Conservation (phyloP, 2,888 invertebrate species). For the Drosophila vallismaia region DNA sequence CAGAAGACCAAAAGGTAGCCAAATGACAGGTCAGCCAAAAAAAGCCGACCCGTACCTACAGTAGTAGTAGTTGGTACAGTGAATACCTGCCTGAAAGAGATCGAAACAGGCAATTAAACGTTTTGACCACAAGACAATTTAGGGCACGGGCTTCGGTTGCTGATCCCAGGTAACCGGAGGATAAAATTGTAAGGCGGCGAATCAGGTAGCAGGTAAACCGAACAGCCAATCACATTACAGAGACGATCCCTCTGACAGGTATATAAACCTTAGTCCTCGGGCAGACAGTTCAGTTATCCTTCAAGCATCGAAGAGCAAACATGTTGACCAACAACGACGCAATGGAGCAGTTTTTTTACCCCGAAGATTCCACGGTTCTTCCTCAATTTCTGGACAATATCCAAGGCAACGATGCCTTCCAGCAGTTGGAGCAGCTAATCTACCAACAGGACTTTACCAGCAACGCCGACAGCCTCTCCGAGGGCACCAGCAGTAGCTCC, state of each 20-base stretch:
- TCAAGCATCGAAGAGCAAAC: conserved; percentile 41
- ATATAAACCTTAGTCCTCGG: conserved; percentile 46
- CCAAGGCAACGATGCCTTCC: conserved; percentile 34
- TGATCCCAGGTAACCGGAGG: conserved; percentile 28
- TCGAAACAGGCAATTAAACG: conserved; percentile 74
- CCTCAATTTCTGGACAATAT: conserved; percentile 29
- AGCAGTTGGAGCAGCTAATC: conserved; percentile 62
- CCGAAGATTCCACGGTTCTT: conserved; percentile 19
- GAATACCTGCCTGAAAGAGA: conserved; percentile 12
- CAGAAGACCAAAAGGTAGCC: conserved; percentile 51
- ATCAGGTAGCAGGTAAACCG: conserved; percentile 61
- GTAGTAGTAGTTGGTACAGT: conserved; percentile 10
- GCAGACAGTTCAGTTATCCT: conserved; percentile 63
- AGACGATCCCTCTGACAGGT: conserved; percentile 13
- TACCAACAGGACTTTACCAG: conserved; percentile 53
- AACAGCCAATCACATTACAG: conserved; percentile 57
- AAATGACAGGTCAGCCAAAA: conserved; percentile 59
- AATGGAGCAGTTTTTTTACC: conserved; percentile 60
- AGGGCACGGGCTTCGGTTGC: conserved; percentile 56
- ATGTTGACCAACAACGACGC: conserved; percentile 64
- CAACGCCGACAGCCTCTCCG: conserved; percentile 63
- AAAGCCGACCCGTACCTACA: conserved; percentile 13
- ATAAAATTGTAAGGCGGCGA: conserved; percentile 48
- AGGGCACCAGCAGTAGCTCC: conserved; percentile 57
- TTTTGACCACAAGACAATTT: conserved; percentile 82